Evolutionary conservation across 2,888 invertebrate genomes (phyloP), one percentile per base, ranked within the genome.

Genomic region (Nemapogon koenigi): DNA sequence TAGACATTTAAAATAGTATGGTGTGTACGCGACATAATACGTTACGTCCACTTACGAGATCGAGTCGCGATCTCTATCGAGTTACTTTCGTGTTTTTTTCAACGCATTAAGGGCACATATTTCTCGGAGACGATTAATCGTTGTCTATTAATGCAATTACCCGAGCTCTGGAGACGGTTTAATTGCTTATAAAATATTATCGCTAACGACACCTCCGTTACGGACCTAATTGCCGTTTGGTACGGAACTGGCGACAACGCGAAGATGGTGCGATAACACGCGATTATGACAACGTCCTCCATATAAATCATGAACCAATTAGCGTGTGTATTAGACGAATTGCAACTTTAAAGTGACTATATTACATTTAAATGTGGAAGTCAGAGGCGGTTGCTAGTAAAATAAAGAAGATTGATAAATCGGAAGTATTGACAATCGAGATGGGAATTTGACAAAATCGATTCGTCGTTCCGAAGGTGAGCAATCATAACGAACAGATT

Each of bases 401-500:
- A n/a, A n/a, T n/a, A n/a, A n/a, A n/a, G n/a, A n/a, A n/a, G n/a
- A n/a, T n/a, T n/a, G n/a, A n/a, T n/a, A n/a, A n/a, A n/a, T n/a
- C n/a, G n/a, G n/a, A n/a, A n/a, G n/a, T n/a, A n/a, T n/a, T n/a
- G n/a, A n/a, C n/a, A n/a, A n/a, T n/a, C n/a, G n/a, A n/a, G n/a
- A n/a, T n/a, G n/a, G n/a, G n/a, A n/a, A n/a, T n/a, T n/a, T n/a
- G n/a, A n/a, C n/a, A n/a, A n/a, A n/a, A n/a, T n/a, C n/a, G n/a
- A n/a, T n/a, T n/a, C n/a, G n/a, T n/a, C n/a, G n/a, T n/a, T n/a
- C 28, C 6, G 28, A 7, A 4, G n/a, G 51, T 52, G 49, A 51
- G 49, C 59, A 56, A 62, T 68, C 64, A 65, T 65, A 68, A 61
- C 57, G 57, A 59, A 57, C 56, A 66, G 70, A 70, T 70, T 49